A percentile compares a stretch with the other conserved stretches of the same genome.
Conservation (phyloP, 2,797 vertebrate genomes). For the Poecile montanus region DNA sequence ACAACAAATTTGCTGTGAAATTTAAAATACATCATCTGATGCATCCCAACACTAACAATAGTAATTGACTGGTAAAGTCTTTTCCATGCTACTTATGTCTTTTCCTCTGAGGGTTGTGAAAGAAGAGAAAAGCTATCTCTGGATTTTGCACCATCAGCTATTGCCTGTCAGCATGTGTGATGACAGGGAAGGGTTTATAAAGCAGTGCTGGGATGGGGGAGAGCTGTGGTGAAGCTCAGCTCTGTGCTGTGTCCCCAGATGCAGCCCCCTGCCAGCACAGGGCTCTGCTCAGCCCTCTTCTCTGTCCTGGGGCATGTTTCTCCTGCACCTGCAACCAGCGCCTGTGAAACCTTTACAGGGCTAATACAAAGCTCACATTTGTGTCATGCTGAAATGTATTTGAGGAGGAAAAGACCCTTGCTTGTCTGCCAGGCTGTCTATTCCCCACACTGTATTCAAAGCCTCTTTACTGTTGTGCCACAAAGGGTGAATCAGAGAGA, state of each 20-base stretch:
- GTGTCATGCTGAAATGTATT: background rate
- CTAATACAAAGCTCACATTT: constrained; percentile 10
- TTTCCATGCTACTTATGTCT: background rate
- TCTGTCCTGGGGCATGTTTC: background rate
- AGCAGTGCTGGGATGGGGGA: background rate
- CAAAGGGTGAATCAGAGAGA: constrained; percentile 27
- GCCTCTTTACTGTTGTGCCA: background rate
- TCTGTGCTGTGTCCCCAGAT: rapidly evolving
- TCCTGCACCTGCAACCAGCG: background rate
- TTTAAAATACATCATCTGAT: background rate
- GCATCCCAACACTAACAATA: background rate
- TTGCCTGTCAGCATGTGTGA: background rate
- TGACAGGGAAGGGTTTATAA: background rate
- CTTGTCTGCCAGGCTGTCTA: constrained; percentile 5
- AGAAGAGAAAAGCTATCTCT: background rate
- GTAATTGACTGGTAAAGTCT: background rate
- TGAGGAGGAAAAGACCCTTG: constrained; percentile 29
- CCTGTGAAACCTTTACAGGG: background rate
- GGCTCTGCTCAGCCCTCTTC: background rate
- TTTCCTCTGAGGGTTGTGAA: background rate
- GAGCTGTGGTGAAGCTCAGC: background rate
- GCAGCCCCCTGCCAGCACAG: rapidly evolving
- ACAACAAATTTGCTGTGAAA: background rate
- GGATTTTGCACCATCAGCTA: background rate
- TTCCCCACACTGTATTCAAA: constrained; percentile 27